Base-by-base conservation (phyloP, 2,888 invertebrate species). In the Drosophila mettleri region DNA sequence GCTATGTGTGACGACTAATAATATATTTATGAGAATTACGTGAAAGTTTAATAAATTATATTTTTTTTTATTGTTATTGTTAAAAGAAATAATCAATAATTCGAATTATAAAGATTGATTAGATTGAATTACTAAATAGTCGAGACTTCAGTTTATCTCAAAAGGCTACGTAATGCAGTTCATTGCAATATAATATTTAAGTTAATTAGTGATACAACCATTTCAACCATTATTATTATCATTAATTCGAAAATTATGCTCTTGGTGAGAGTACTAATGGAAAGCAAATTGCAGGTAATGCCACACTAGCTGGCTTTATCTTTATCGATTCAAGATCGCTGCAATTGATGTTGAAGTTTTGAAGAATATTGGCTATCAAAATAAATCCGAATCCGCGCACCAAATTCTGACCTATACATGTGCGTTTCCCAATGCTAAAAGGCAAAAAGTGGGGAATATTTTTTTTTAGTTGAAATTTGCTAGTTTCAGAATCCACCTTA, bases 341-440 rank as follows among this genome's bases (percentile, higher is more conserved):
- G 0, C 94, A 93, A 8, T 93, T 93, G 0, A 97, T 92, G 72
- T 96, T 94, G 90, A 95, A 97, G 63, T 94, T 93, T 78, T 95
- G 95, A 62, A 97, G 92, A 1, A 97, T 93, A 36, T 95, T 95
- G 0, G 96, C 95, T 43, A 96, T 92, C 90, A 96, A 93, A 0
- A 96, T 94, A 82, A 96, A 96, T 49, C 95, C 94, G 92, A 96
- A 96, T 2, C 95, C 95, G 16, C 95, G 95, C 0, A 97, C 96
- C 48, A 97, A 92, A 38, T 95, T 95, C 85, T 97, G 96, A 0
- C 97, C 97, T 63, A 97, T 96, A 88, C 97, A 97, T 0, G 97
- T 96, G n/a, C 97, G 93, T 87, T 95, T 96, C 8, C 97, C 97
- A 43, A 96, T 96, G 88, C 97, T 96, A 92, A 97, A 97, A 0